Percentiles rank a stretch among this genome's conserved stretches.
phyloP scores from a whole-genome alignment of 2,113 vertebrate species.

The Helogale parvula region DNA sequence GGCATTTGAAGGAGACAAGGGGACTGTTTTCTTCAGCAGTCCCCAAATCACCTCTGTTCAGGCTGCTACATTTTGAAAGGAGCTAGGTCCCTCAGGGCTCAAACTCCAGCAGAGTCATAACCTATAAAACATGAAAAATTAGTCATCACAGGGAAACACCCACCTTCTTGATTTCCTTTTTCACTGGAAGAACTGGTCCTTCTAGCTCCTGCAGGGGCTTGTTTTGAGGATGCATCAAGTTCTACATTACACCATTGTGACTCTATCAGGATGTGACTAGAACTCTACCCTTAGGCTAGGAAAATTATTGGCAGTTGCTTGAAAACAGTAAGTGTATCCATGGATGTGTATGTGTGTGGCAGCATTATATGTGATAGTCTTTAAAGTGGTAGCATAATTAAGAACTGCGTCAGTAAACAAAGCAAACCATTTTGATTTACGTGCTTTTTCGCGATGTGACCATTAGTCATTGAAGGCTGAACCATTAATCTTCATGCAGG shows the following conservation, averaged over 20 bases:
- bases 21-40: background rate
- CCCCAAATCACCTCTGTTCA: background rate
- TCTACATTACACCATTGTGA: background rate
- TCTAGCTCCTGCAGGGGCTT: slow-evolving; percentile 50
- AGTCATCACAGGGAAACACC: slow-evolving; percentile 38
- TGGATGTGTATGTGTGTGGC: background rate
- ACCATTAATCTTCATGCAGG: background rate
- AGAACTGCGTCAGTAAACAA: background rate
- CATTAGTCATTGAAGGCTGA: background rate
- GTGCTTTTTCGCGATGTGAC: background rate
- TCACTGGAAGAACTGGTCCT: slow-evolving; percentile 42
- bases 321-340: background rate
- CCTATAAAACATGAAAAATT: slow-evolving; percentile 28
- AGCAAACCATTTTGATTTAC: background rate
- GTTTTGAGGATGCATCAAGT: background rate
- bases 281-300: slow-evolving; percentile 25
- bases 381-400: background rate
- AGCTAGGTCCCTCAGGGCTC: slow-evolving; percentile 30
- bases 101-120: slow-evolving; percentile 29
- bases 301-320: background rate
- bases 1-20: background rate
- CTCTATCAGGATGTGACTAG: background rate
- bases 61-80: slow-evolving; percentile 24
- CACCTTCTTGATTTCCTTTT: slow-evolving; percentile 19
- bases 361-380: background rate